A percentile compares a stretch with the other conserved stretches of the same genome.
These are phyloP conservation scores for Pilophorus perplexus DNA, from an alignment of 2,888 invertebrate species.

Conservation along the genomic window DNA sequence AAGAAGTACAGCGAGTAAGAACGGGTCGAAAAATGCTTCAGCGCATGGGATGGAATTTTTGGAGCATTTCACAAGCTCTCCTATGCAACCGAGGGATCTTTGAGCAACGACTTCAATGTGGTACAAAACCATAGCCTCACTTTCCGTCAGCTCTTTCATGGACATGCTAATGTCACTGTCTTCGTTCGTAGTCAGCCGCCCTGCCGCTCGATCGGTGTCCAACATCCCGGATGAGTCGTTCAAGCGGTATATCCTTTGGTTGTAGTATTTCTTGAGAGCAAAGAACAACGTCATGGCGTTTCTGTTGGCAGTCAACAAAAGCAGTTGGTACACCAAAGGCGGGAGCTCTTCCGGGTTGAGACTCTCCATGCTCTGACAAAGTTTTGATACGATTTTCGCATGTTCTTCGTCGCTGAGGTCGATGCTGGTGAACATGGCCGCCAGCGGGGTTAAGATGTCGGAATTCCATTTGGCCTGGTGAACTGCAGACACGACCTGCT, in stretches of 20 bases:
- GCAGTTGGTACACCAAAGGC: slow-evolving; percentile 64
- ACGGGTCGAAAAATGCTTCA: slow-evolving; percentile 62
- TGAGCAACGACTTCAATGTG: slow-evolving; percentile 50
- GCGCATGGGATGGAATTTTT: slow-evolving; percentile 58
- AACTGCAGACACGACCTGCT: slow-evolving; percentile 60
- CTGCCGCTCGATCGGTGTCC: slow-evolving; percentile 34
- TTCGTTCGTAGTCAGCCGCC: neutral
- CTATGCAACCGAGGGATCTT: slow-evolving; percentile 48
- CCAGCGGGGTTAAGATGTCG: slow-evolving; percentile 61
- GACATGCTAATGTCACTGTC: slow-evolving; percentile 25
- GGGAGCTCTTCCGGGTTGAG: slow-evolving; percentile 63
- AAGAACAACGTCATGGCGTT: slow-evolving; percentile 55
- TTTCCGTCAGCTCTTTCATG: slow-evolving; percentile 46
- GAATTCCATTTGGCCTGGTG: slow-evolving; percentile 62
- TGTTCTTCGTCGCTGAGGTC: slow-evolving; percentile 61
- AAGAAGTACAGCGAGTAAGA: slow-evolving; percentile 61
- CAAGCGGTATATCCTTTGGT: slow-evolving; percentile 47
- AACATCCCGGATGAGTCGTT: slow-evolving; percentile 39
- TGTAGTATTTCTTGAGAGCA: slow-evolving; percentile 57
- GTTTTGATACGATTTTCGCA: slow-evolving; percentile 61
- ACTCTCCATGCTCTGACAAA: slow-evolving; percentile 61
- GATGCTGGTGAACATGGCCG: slow-evolving; percentile 66
- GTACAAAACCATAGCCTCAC: slow-evolving; percentile 50
- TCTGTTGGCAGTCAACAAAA: slow-evolving; percentile 59
- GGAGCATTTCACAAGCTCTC: slow-evolving; percentile 49